These are phyloP conservation scores for Vespertilio murinus DNA, from an alignment of 2,797 vertebrate species.

Conservation along the genomic window DNA sequence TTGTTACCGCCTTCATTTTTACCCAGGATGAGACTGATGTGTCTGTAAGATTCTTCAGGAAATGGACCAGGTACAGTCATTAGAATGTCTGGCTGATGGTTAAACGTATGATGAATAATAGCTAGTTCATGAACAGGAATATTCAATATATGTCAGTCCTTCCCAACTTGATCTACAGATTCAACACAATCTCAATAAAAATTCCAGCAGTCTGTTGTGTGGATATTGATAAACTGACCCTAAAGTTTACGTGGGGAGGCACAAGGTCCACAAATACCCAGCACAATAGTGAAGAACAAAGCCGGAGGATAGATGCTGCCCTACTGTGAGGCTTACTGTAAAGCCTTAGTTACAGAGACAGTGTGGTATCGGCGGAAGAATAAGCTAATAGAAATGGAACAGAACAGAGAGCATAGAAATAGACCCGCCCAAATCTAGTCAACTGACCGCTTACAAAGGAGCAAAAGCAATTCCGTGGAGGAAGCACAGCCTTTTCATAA, in stretches of 20 bases:
- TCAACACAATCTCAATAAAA: neutral
- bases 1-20: neutral
- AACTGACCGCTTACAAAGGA: neutral
- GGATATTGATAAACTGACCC: neutral
- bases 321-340: neutral
- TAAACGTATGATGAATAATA: neutral
- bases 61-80: no score
- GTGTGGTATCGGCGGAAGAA: neutral
- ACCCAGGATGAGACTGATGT: neutral
- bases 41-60: neutral
- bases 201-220: neutral
- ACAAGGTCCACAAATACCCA: no score
- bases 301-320: neutral
- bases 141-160: neutral
- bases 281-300: neutral
- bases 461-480: neutral
- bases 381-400: neutral
- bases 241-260: neutral
- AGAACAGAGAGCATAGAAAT: neutral
- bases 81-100: neutral
- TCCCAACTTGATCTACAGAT: neutral
- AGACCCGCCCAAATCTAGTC: neutral
- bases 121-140: neutral
- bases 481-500: neutral
- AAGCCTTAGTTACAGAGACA: no score